Evolutionary conservation across 2,888 invertebrate genomes (phyloP), one percentile per base, ranked within the genome.

Genomic region (Orthosia gothica): DNA sequence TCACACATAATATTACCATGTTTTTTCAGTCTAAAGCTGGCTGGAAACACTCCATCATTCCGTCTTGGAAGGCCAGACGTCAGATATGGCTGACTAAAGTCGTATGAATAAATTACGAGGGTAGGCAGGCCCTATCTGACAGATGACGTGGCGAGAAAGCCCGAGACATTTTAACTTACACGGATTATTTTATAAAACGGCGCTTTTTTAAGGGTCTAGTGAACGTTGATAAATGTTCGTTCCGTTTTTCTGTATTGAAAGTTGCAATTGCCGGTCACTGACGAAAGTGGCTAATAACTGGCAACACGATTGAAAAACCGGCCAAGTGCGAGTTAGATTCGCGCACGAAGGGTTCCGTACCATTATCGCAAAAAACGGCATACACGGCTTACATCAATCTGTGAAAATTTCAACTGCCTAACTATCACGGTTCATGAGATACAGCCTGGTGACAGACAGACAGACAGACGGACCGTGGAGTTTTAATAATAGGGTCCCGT

Each of bases 31-130:
- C 13, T 18, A 0, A 18, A 52, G 12, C 5, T 57, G 12, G 45
- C 47, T 32, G 16, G 32, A 50, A 64, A 18, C 70, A 70, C 79
- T 81, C 18, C 59, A 83, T 83, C 83, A 79, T 70, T 74, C 45
- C 15, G 45, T 50, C 57, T 64, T 40, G 66, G 52, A 20, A 58
- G 47, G 72, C 16, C 61, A 72, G 66, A 66, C 16, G 52, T 58
- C 66, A 23, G 79, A 79, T 79, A 79, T 55, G 67, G 62, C 32
- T 23, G 79, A 81, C 59, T 77, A 49, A 70, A 77, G 59, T 57
- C 49, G 59, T 64, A 70, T 83, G 74, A 81, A 81, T 81, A 83
- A 74, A 78, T 83, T 81, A 83, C 18, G 47, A 73, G 23, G 69
- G 54, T 69, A 49, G 57, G 52, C 32, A 32, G 40, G 32, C 16